These are phyloP conservation scores for Marronus borbonicus DNA, from an alignment of 2,888 invertebrate species.

Conservation along the genomic window DNA sequence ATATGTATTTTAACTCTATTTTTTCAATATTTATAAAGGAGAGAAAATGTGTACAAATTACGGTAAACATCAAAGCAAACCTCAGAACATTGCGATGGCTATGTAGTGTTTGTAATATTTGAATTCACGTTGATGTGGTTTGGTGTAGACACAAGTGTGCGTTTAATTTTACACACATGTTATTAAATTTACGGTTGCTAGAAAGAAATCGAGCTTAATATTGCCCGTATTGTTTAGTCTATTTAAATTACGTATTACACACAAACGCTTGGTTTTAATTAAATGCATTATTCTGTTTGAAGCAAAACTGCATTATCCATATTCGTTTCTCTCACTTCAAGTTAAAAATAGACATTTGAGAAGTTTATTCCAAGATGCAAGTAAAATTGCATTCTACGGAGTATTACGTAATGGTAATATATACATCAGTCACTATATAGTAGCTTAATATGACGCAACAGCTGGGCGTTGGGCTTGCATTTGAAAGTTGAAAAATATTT, in stretches of 20 bases:
- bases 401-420: no score
- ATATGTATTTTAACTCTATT: not conserved
- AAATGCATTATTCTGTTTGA: no score
- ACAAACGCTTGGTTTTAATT: no score
- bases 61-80: conserved; percentile 26
- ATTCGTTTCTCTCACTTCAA: no score
- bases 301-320: no score
- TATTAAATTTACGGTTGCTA: conserved; percentile 4
- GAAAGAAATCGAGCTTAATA: not conserved
- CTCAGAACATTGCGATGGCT: not conserved
- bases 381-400: no score
- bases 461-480: no score
- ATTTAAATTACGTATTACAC: not conserved
- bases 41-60: not conserved
- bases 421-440: no score
- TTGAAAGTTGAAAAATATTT: no score
- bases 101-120: conserved; percentile 23
- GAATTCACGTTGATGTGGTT: not conserved
- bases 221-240: not conserved
- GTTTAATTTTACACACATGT: conserved; percentile 10
- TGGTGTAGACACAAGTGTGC: not conserved
- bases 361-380: no score
- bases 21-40: not conserved
- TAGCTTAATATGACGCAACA: no score
- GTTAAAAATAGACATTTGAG: no score